phyloP scores from a whole-genome alignment of 2,113 vertebrate species.

The Nibea albiflora region DNA sequence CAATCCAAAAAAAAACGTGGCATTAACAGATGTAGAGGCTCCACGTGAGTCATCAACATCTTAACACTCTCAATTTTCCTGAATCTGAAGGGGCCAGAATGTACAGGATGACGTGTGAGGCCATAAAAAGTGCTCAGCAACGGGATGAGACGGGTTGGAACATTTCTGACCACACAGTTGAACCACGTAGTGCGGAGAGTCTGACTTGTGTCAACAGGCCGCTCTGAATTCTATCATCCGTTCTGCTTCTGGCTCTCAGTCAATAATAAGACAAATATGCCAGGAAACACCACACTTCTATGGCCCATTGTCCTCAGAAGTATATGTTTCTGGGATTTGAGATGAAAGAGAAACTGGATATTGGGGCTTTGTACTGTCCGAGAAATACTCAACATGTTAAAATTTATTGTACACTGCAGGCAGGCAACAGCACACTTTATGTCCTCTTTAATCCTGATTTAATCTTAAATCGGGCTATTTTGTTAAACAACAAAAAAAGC shows the following conservation, averaged over 20 bases:
- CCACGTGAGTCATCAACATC: slow-evolving; percentile 47
- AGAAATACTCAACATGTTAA: slow-evolving; percentile 10
- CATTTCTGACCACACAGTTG: slow-evolving; percentile 53
- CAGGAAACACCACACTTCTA: slow-evolving; percentile 39
- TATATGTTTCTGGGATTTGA: slow-evolving; percentile 29
- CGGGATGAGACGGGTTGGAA: slow-evolving; percentile 43
- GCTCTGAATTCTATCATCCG: not conserved
- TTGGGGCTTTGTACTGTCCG: not conserved
- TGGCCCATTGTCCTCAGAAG: slow-evolving; percentile 41
- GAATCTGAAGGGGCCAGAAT: slow-evolving; percentile 32
- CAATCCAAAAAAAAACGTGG: slow-evolving; percentile 11
- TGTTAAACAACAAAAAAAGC: slow-evolving; percentile 1
- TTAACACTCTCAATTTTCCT: slow-evolving; percentile 53
- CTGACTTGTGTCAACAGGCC: slow-evolving; percentile 43
- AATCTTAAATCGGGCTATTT: not conserved
- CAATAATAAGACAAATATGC: slow-evolving; percentile 41
- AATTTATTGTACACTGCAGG: not conserved
- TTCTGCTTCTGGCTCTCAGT: slow-evolving; percentile 28
- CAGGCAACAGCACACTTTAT: not conserved
- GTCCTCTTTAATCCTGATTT: slow-evolving; percentile 2
- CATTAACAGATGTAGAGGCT: slow-evolving; percentile 37
- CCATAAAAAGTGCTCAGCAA: slow-evolving; percentile 52
- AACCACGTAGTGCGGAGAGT: slow-evolving; percentile 13
- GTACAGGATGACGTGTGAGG: slow-evolving; percentile 62
- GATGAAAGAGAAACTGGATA: slow-evolving; percentile 34